phyloP scores from a whole-genome alignment of 2,113 vertebrate species.

The Beaufortia kweichowensis region DNA sequence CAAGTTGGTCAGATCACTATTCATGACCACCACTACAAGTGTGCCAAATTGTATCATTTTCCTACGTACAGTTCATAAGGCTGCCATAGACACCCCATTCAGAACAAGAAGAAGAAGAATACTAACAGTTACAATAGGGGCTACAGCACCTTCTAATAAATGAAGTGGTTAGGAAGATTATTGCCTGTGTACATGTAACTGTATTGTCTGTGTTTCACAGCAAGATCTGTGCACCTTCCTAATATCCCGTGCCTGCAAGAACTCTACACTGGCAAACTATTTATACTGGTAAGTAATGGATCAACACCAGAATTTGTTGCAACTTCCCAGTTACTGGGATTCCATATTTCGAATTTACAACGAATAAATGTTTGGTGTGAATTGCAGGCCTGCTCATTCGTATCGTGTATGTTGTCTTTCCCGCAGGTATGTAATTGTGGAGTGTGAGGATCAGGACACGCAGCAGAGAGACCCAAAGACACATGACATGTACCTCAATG shows the following conservation, averaged over 20 bases:
- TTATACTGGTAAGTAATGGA: slow-evolving; percentile 88
- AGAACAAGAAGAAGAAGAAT: no score
- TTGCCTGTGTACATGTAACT: slow-evolving; percentile 21
- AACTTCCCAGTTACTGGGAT: not conserved
- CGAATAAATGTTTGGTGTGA: not conserved
- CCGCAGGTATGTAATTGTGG: slow-evolving; percentile 95
- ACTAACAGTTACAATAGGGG: no score
- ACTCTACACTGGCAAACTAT: slow-evolving; percentile 95
- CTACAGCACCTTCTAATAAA: no score
- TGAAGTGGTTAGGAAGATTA: not conserved
- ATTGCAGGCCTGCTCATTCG: no score
- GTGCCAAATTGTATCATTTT: no score
- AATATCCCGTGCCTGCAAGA: slow-evolving; percentile 97
- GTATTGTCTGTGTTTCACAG: slow-evolving; percentile 65
- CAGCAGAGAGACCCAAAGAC: slow-evolving; percentile 96
- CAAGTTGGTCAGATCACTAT: no score
- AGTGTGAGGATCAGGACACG: slow-evolving; percentile 97
- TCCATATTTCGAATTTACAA: not conserved
- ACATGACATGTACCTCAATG: slow-evolving; percentile 97
- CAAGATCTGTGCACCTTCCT: slow-evolving; percentile 97
- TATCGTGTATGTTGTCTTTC: not conserved
- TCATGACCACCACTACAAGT: no score
- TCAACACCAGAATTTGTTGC: not conserved
- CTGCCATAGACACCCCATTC: no score
- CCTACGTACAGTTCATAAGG: no score